These are phyloP conservation scores for Heliocidaris erythrogramma DNA, from an alignment of 35 echinoderm and acorn worm species.

Conservation along the genomic window DNA sequence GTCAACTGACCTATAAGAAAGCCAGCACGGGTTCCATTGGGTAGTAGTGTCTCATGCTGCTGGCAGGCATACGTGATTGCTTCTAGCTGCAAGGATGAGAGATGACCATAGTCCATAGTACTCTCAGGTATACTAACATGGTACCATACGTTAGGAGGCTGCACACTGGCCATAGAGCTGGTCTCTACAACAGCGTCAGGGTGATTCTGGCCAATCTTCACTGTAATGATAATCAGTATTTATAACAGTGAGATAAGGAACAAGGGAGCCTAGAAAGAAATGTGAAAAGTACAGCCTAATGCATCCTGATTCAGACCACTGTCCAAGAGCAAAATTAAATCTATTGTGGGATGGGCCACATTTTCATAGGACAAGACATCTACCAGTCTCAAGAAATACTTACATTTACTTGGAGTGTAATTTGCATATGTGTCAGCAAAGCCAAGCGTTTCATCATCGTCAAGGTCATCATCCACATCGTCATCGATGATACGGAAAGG, in stretches of 20 bases:
- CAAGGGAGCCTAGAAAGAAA: neutral
- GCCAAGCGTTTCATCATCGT: conserved; percentile 80
- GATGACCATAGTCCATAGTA: conserved; percentile 77
- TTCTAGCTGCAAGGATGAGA: conserved; percentile 88
- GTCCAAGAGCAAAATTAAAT: too few species aligned
- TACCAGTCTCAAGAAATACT: conserved; percentile 15
- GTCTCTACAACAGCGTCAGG: conserved; percentile 97
- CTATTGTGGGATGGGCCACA: too few species aligned
- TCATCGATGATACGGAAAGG: conserved; percentile 50
- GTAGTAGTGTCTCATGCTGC: conserved; percentile 91
- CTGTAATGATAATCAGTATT: conserved; percentile 45
- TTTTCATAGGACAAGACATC: too few species aligned
- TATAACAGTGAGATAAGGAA: neutral
- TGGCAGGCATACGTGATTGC: conserved; percentile 98
- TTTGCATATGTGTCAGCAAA: conserved; percentile 91
- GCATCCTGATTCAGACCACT: too few species aligned
- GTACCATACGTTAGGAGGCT: conserved; percentile 90
- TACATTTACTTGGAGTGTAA: conserved; percentile 91
- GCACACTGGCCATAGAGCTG: conserved; percentile 90
- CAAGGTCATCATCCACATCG: conserved; percentile 65
- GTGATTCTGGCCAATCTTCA: conserved; percentile 82
- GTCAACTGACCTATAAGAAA: conserved; percentile 81
- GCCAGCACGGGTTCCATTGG: conserved; percentile 79
- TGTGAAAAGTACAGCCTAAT: neutral
- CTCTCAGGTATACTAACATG: conserved; percentile 84